Conservation (phyloP, 2,113 vertebrate genomes). For the Nestor notabilis region DNA sequence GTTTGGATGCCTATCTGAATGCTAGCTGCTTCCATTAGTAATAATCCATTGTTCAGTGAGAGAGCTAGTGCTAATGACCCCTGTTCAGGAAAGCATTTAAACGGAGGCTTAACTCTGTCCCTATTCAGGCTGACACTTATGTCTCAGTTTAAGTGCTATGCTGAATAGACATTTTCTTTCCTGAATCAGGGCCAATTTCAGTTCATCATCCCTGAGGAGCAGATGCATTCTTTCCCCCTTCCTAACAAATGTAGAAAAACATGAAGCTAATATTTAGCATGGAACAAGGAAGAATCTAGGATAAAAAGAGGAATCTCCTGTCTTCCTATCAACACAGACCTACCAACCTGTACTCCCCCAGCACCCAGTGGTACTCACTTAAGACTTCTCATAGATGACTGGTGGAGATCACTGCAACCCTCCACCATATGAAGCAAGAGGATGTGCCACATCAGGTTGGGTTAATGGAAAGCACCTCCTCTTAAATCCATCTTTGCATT, state of each 20-base stretch:
- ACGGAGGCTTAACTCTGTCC: slow-evolving; percentile 42
- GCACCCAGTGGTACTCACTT: not conserved
- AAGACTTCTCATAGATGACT: not conserved
- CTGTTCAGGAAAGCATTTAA: slow-evolving; percentile 58
- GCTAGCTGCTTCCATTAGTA: slow-evolving; percentile 43
- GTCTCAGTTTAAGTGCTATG: slow-evolving; percentile 43
- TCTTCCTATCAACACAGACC: not conserved
- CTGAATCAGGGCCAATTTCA: slow-evolving; percentile 32
- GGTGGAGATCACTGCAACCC: not conserved
- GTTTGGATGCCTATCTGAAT: slow-evolving; percentile 44
- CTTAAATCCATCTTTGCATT: not conserved
- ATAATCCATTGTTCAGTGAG: slow-evolving; percentile 33
- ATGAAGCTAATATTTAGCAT: not conserved
- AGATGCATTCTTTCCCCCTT: slow-evolving; percentile 7
- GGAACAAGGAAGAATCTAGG: not conserved
- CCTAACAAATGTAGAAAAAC: not conserved
- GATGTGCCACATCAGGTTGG: not conserved
- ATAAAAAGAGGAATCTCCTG: not conserved
- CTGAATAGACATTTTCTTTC: slow-evolving; percentile 14
- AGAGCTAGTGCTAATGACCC: slow-evolving; percentile 47
- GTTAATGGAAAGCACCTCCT: not conserved
- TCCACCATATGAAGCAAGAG: not conserved
- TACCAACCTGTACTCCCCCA: not conserved
- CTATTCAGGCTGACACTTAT: slow-evolving; percentile 58
- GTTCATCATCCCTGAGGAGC: slow-evolving; percentile 36